Evolutionary conservation across 2,888 invertebrate genomes (phyloP).

Genomic region (Heliconius erato): DNA sequence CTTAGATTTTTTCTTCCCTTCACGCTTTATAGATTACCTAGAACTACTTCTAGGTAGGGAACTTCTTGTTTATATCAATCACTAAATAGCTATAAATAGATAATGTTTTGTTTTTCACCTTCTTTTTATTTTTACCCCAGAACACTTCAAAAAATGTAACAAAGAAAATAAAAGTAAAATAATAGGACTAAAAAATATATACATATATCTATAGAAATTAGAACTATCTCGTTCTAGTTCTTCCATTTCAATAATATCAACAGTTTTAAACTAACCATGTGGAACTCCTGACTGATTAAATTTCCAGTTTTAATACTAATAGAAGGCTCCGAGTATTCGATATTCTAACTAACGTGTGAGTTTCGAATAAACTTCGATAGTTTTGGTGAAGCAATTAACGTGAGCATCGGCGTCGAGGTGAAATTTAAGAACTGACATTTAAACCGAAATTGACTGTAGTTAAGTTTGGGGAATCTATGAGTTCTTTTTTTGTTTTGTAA

Average conservation of each 20-base stretch:
- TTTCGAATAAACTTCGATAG: slow-evolving; percentile 45
- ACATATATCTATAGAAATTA: background rate
- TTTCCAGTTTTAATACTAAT: slow-evolving; percentile 43
- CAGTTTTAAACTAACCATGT: slow-evolving; percentile 22
- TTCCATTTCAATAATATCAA: slow-evolving; percentile 23
- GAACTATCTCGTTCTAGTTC: background rate
- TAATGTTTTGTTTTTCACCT: too few relatives aligned
- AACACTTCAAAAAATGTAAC: too few relatives aligned
- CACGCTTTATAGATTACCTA: too few relatives aligned
- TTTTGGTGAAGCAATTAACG: slow-evolving; percentile 39
- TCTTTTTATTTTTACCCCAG: too few relatives aligned
- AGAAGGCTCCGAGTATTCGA: slow-evolving; percentile 35
- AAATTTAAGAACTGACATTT: slow-evolving; percentile 3
- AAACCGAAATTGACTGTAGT: background rate
- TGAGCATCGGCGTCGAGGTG: slow-evolving; percentile 6
- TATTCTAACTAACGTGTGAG: slow-evolving; percentile 45
- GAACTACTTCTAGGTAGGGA: too few relatives aligned
- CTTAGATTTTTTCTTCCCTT: too few relatives aligned
- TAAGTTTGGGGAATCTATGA: background rate
- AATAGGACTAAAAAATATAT: background rate
- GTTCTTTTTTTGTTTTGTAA: too few relatives aligned
- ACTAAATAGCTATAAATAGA: too few relatives aligned
- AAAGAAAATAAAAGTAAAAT: background rate
- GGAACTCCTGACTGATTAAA: slow-evolving; percentile 40
- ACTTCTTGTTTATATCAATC: too few relatives aligned